Evolutionary conservation across 2,888 invertebrate species (phyloP).

Genomic region (Diogma glabrata): DNA sequence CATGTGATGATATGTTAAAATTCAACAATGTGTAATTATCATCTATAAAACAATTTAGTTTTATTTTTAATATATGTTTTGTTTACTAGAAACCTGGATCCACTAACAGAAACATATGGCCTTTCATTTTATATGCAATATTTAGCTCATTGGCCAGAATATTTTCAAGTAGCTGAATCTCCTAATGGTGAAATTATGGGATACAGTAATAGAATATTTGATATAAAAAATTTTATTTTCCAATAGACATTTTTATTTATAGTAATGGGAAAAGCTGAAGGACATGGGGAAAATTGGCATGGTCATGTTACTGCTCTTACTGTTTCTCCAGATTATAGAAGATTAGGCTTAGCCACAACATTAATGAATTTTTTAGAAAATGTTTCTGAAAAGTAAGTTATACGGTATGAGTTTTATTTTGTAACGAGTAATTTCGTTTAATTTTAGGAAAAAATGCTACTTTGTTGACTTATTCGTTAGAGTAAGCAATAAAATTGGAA

Average conservation of each 20-base stretch:
- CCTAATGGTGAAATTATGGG: slow-evolving; percentile 97
- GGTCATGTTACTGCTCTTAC: slow-evolving; percentile 98
- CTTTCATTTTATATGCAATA: slow-evolving; percentile 95
- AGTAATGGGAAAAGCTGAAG: slow-evolving; percentile 99
- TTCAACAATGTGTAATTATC: slow-evolving; percentile 86
- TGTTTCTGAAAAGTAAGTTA: slow-evolving; percentile 77
- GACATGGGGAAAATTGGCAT: slow-evolving; percentile 93
- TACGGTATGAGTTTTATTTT: background rate
- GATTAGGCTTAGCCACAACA: slow-evolving; percentile 83
- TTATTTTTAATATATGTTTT: slow-evolving; percentile 13
- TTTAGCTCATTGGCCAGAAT: slow-evolving; percentile 96
- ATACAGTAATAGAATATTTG: slow-evolving; percentile 95
- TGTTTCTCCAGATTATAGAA: slow-evolving; percentile 86
- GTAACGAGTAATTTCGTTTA: slow-evolving; percentile 15
- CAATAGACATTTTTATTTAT: slow-evolving; percentile 22
- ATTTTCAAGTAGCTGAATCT: slow-evolving; percentile 94
- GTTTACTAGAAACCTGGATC: slow-evolving; percentile 96
- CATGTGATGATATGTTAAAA: slow-evolving; percentile 86
- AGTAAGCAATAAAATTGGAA: slow-evolving; percentile 93
- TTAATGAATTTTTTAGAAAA: slow-evolving; percentile 92
- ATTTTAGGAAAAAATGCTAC: slow-evolving; percentile 81
- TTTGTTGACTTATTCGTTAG: slow-evolving; percentile 98
- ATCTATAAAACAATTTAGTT: background rate
- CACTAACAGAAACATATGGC: slow-evolving; percentile 93
- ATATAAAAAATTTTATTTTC: slow-evolving; percentile 2